Evolutionary conservation across 1,140 invertebrate species (phyloP).

Genomic region (Drosophila littoralis): DNA sequence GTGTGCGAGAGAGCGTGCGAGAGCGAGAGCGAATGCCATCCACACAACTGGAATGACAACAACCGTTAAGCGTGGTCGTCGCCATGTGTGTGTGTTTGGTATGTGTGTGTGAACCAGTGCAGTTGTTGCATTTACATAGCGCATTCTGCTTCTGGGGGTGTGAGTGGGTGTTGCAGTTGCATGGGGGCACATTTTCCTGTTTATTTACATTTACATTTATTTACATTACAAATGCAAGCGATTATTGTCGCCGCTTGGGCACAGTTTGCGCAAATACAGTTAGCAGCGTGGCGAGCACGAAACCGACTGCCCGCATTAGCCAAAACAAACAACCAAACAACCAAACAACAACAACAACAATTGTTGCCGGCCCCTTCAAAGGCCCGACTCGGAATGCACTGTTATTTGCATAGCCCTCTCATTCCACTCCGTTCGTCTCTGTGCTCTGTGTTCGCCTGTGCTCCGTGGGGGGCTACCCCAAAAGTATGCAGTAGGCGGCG

Average conservation of each 20-base stretch:
- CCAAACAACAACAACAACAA: conserved; percentile 46
- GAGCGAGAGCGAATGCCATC: conserved; percentile 38
- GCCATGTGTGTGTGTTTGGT: neutral
- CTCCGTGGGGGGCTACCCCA: conserved; percentile 43
- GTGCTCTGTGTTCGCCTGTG: neutral
- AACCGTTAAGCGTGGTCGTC: conserved; percentile 37
- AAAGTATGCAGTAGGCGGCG: conserved; percentile 72
- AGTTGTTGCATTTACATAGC: conserved; percentile 21
- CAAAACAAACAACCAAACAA: conserved; percentile 17
- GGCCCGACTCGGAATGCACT: conserved; percentile 39
- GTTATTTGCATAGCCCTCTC: conserved; percentile 59
- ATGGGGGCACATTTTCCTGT: conserved; percentile 72
- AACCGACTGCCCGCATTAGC: conserved; percentile 11
- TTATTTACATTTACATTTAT: conserved; percentile 76
- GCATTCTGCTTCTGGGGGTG: conserved; percentile 8
- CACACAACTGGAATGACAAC: conserved; percentile 60
- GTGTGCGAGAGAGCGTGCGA: conserved; percentile 1
- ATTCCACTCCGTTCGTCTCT: neutral
- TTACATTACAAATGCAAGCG: conserved; percentile 70
- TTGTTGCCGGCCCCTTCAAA: conserved; percentile 55
- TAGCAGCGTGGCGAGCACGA: conserved; percentile 10
- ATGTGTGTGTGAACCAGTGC: neutral
- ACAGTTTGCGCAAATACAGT: conserved; percentile 66
- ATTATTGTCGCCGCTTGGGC: conserved; percentile 54
- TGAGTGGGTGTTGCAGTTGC: conserved; percentile 35